Evolutionary conservation across 2,113 vertebrate genomes (phyloP).

Genomic region (Phrynocephalus versicolor): DNA sequence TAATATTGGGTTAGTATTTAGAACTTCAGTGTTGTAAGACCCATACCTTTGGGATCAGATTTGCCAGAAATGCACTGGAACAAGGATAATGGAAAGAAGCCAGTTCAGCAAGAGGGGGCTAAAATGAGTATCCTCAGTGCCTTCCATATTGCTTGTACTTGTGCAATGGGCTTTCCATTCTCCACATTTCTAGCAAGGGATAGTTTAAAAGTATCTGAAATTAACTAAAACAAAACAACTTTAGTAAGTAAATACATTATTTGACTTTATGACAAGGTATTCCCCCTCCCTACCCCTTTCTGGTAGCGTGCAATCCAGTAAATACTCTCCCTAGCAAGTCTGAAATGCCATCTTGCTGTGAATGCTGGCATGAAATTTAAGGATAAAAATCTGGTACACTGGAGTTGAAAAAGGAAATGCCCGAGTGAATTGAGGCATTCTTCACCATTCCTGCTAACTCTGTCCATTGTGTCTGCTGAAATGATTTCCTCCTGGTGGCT

Average conservation of each 20-base stretch:
- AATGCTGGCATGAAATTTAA: constrained; percentile 78
- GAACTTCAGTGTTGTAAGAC: constrained; percentile 35
- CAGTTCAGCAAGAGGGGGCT: constrained; percentile 30
- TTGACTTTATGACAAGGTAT: constrained; percentile 66
- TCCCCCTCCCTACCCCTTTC: constrained; percentile 47
- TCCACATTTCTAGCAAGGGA: constrained; percentile 58
- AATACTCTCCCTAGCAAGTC: constrained; percentile 72
- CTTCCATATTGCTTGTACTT: constrained; percentile 24
- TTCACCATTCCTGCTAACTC: constrained; percentile 76
- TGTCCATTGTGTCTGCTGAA: constrained; percentile 86
- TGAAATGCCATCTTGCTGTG: constrained; percentile 68
- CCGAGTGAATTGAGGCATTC: constrained; percentile 64
- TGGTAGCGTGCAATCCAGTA: constrained; percentile 72
- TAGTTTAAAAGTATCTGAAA: constrained; percentile 66
- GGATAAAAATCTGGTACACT: constrained; percentile 79
- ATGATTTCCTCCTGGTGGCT: constrained; percentile 84
- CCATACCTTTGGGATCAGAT: constrained; percentile 17
- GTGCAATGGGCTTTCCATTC: constrained; percentile 10
- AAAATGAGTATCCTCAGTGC: constrained; percentile 1
- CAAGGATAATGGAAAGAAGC: constrained; percentile 17
- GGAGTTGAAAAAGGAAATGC: constrained; percentile 79
- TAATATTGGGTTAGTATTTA: constrained; percentile 20
- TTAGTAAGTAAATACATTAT: constrained; percentile 78
- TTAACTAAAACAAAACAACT: constrained; percentile 71
- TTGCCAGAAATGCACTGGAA: constrained; percentile 33